phyloP scores from a whole-genome alignment of 2,888 invertebrate species.

The Saturnia pavonia region DNA sequence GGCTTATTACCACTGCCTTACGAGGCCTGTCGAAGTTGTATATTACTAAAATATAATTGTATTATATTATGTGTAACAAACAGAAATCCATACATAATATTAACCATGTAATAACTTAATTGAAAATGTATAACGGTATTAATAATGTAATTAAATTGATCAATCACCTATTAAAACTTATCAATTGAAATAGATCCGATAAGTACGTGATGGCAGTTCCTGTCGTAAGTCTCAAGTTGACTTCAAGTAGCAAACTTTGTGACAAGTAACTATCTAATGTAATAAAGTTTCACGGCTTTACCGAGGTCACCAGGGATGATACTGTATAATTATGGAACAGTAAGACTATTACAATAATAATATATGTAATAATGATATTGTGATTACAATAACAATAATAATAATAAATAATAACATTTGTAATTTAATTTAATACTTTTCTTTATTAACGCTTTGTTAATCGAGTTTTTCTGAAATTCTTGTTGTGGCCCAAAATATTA shows the following conservation, averaged over 20 bases:
- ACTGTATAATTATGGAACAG: conserved; percentile 3
- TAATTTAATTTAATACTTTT: not conserved
- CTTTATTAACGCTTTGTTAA: not conserved
- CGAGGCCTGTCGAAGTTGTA: too few relatives aligned
- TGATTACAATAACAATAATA: too few relatives aligned
- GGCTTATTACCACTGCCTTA: too few relatives aligned
- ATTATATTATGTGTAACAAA: not conserved
- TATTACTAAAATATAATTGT: too few relatives aligned
- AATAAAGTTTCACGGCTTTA: conserved; percentile 7
- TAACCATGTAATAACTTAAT: not conserved
- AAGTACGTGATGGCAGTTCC: conserved; percentile 12
- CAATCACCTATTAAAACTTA: conserved; percentile 43
- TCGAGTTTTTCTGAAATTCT: too few relatives aligned
- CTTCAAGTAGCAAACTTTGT: conserved; percentile 16
- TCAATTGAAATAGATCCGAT: conserved; percentile 37
- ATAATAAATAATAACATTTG: too few relatives aligned
- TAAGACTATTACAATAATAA: not conserved
- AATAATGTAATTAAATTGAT: conserved; percentile 16
- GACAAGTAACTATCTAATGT: conserved; percentile 18
- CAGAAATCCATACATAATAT: not conserved
- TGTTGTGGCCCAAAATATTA: too few relatives aligned
- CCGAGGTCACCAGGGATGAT: not conserved
- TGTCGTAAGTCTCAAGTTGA: conserved; percentile 6
- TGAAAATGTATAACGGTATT: conserved; percentile 13
- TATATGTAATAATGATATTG: too few relatives aligned